Evolutionary conservation across 1,140 invertebrate genomes (phyloP).

Genomic region (Scylla paramamosain): DNA sequence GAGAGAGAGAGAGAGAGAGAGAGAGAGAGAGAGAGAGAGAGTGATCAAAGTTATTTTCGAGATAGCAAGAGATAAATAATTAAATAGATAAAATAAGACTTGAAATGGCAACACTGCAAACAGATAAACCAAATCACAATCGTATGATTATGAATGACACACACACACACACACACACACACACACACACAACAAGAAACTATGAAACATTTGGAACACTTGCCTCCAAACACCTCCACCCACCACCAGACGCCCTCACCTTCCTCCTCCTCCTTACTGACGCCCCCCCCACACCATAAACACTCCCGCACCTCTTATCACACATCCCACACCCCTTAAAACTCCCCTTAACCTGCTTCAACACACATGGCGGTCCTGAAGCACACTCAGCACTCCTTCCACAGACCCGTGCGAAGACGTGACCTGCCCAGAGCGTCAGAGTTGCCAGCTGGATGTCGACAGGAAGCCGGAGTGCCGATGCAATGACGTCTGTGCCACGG

Average conservation of each 20-base stretch:
- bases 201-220: no score
- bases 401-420: constrained; percentile 90
- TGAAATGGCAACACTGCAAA: background rate
- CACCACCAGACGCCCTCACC: constrained; percentile 24
- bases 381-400: no score
- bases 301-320: background rate
- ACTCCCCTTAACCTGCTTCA: background rate
- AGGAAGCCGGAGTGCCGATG: constrained; percentile 86
- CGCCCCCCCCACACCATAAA: background rate
- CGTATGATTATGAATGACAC: background rate
- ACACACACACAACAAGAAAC: background rate
- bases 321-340: background rate
- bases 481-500: constrained; percentile 83
- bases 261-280: background rate
- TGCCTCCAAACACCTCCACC: background rate
- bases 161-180: constrained; percentile 50
- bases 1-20: constrained; percentile 46
- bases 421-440: constrained; percentile 88
- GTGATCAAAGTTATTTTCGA: background rate
- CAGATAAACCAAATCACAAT: background rate
- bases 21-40: constrained; percentile 60
- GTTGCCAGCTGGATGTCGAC: constrained; percentile 90
- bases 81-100: background rate
- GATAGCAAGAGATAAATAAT: no score
- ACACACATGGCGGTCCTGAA: no score